These are phyloP conservation scores for Cetonia aurata DNA, from an alignment of 2,888 invertebrate genomes.

Conservation along the genomic window DNA sequence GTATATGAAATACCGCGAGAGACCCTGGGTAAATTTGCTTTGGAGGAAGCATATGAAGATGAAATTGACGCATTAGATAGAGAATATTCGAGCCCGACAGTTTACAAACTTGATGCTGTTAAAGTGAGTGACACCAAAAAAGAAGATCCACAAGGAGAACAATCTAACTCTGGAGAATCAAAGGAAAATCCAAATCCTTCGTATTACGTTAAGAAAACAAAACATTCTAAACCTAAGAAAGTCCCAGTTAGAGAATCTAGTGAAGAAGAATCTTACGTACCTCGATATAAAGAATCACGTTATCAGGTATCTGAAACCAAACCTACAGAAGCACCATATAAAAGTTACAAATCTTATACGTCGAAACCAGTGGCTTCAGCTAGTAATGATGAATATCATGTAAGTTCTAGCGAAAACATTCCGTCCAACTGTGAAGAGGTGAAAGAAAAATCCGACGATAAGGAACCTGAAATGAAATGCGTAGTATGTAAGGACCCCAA, in stretches of 20 bases:
- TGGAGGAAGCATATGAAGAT: slow-evolving; percentile 32
- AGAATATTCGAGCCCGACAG: slow-evolving; percentile 43
- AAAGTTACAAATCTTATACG: slow-evolving; percentile 23
- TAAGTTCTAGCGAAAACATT: slow-evolving; percentile 53
- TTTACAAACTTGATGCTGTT: slow-evolving; percentile 41
- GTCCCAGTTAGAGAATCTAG: slow-evolving; percentile 3
- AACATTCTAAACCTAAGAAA: slow-evolving; percentile 30
- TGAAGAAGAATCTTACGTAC: slow-evolving; percentile 21
- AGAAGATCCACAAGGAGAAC: slow-evolving; percentile 13
- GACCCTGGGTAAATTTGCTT: slow-evolving; percentile 52
- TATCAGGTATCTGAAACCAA: slow-evolving; percentile 15
- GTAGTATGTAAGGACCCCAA: slow-evolving; percentile 70
- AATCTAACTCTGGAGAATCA: slow-evolving; percentile 3
- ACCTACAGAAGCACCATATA: slow-evolving; percentile 18
- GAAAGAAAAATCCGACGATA: slow-evolving; percentile 66
- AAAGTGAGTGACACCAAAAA: slow-evolving; percentile 38
- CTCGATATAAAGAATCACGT: slow-evolving; percentile 11
- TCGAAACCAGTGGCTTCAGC: slow-evolving; percentile 1
- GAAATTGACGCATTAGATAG: slow-evolving; percentile 43
- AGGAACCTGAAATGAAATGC: slow-evolving; percentile 66
- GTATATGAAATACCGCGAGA: slow-evolving; percentile 55
- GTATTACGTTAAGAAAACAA: slow-evolving; percentile 24
- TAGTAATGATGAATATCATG: slow-evolving; percentile 46
- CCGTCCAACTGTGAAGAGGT: slow-evolving; percentile 73
- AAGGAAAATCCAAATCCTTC: slow-evolving; percentile 18